phyloP scores from a whole-genome alignment of 2,888 invertebrate species.

The Tipula lateralis region DNA sequence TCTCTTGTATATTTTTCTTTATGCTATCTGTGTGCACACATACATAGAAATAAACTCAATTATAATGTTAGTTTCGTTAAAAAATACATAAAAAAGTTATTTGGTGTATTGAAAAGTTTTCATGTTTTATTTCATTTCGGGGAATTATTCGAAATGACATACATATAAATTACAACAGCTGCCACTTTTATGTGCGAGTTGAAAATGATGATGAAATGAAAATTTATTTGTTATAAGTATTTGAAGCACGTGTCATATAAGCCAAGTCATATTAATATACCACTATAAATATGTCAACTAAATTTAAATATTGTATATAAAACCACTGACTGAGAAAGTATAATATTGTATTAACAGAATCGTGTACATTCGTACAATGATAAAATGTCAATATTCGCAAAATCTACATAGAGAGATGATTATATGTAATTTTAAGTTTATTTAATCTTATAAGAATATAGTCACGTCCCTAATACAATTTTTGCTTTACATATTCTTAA shows the following conservation, averaged over 20 bases:
- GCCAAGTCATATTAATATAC: too few species aligned
- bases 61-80: background rate
- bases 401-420: background rate
- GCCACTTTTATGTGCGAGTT: background rate
- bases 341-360: background rate
- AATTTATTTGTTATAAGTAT: background rate
- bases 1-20: background rate
- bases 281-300: too few species aligned
- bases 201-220: background rate
- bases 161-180: background rate
- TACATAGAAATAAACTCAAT: background rate
- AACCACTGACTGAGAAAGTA: too few species aligned
- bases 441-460: background rate
- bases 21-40: background rate
- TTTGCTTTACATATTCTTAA: background rate
- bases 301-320: too few species aligned
- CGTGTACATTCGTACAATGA: background rate
- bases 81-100: background rate
- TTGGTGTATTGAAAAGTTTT: background rate
- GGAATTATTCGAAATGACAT: background rate
- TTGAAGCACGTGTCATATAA: too few species aligned
- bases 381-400: background rate
- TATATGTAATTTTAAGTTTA: background rate
- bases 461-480: constrained; percentile 1
- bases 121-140: background rate